Evolutionary conservation across 1,140 invertebrate genomes (phyloP), one percentile per base, ranked within the genome.

Genomic region (Vanessa tameamea): DNA sequence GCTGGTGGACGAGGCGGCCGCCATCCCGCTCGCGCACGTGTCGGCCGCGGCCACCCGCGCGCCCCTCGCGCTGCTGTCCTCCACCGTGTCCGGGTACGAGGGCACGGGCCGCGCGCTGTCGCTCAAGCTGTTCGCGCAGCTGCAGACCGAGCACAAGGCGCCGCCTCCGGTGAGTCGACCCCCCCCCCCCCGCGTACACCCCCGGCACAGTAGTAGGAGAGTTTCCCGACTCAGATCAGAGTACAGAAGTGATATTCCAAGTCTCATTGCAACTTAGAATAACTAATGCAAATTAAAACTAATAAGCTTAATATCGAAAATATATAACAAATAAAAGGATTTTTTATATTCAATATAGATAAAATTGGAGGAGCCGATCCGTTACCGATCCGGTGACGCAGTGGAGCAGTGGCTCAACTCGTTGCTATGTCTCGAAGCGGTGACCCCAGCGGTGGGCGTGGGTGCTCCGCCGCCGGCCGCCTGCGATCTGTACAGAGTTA

Each of bases 31-130:
- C 63, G 97, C 98, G 0, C 95, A 98, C 80, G 98, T 99, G 0
- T 98, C 98, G 83, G 95, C 96, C 53, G 96, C 99, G 87, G 96
- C 99, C 88, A 94, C 98, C 66, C 98, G 98, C 0, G 97, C 98
- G 1, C 99, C 99, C 87, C 93, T 99, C 48, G 97, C 98, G 6
- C 98, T 99, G 86, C 95, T 99, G 84, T 96, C 99, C 0, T 99
- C 99, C 0, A 99, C 99, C 0, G 98, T 99, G 47, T 99, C 99
- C 88, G 99, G 98, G 85, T 99, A 99, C 91, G 99, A 99, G 95
- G 99, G 99, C 67, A 99, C 99, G 0, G 99, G 99, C 0, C 94
- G 99, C 23, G 99, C 98, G 2, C 93, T 99, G 6, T 99, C 98
- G 0, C 92, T 99, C 14, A 99, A 99, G 93, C 93, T 99, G 2